These are phyloP conservation scores for Brachionus plicatilis DNA, from an alignment of 1,140 invertebrate species.

Conservation along the genomic window DNA sequence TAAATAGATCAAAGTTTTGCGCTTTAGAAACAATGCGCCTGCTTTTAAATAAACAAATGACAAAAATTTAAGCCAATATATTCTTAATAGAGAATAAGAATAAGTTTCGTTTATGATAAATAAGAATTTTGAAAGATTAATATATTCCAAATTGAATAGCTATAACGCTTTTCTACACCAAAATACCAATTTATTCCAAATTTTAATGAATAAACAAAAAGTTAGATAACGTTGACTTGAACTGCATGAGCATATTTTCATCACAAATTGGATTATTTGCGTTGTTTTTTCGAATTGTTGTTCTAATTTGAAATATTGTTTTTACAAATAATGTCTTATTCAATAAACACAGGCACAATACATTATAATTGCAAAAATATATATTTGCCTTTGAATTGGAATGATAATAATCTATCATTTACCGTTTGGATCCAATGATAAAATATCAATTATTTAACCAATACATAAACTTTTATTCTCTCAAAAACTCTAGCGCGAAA, in stretches of 20 bases:
- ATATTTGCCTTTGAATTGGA: background rate
- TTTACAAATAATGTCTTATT: background rate
- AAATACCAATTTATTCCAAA: background rate
- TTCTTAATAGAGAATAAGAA: background rate
- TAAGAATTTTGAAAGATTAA: background rate
- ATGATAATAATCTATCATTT: slow-evolving; percentile 42
- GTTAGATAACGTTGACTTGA: background rate
- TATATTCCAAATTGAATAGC: background rate
- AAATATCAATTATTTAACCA: slow-evolving; percentile 37
- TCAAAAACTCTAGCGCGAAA: background rate
- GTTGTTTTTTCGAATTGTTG: background rate
- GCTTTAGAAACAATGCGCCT: background rate
- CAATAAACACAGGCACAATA: background rate
- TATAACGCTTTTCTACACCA: background rate
- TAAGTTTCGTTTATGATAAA: background rate
- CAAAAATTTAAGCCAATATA: background rate
- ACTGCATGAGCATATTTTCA: background rate
- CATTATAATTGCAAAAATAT: slow-evolving; percentile 37
- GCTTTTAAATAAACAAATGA: background rate
- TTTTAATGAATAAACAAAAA: background rate
- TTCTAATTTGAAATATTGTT: background rate
- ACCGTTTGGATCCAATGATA: slow-evolving; percentile 20
- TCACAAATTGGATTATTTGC: background rate
- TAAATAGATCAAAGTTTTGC: background rate
- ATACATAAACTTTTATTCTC: background rate